Conservation (phyloP, 2,888 invertebrate genomes). For the Acrocyrtus sp. region DNA sequence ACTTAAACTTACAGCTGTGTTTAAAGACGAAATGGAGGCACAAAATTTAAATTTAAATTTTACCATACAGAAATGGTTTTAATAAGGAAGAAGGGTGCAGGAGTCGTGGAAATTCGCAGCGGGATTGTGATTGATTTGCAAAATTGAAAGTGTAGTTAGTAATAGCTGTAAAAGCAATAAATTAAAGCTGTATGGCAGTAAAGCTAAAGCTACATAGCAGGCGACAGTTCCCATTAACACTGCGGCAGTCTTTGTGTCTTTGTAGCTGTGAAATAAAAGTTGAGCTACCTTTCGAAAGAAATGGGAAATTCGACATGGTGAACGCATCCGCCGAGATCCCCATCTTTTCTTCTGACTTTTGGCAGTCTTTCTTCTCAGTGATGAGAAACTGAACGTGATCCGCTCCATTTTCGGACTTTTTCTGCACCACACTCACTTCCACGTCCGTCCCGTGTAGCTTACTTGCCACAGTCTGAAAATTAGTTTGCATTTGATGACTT, state of each 20-base stretch:
- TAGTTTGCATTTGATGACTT: not conserved
- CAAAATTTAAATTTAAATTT: too few relatives aligned
- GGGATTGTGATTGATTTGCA: not conserved
- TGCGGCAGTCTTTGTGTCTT: too few relatives aligned
- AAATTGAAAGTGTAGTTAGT: not conserved
- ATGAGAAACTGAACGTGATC: conserved; percentile 95
- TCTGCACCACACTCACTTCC: conserved; percentile 88
- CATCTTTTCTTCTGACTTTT: conserved; percentile 66
- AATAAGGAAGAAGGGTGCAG: not conserved
- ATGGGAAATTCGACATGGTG: conserved; percentile 61
- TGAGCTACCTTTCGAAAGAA: conserved; percentile 62
- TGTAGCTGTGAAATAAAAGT: too few relatives aligned
- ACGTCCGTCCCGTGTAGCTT: conserved; percentile 93
- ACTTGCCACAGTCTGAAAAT: conserved; percentile 85
- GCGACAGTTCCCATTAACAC: too few relatives aligned
- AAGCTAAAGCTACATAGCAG: not conserved
- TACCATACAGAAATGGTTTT: not conserved
- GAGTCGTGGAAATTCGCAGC: not conserved
- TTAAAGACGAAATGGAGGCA: not conserved
- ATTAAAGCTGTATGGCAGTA: not conserved
- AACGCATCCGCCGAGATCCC: conserved; percentile 61
- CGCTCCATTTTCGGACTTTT: conserved; percentile 78
- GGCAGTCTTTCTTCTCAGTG: conserved; percentile 79
- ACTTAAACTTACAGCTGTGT: too few relatives aligned
- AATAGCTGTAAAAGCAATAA: not conserved